Conservation (phyloP, 2,113 vertebrate species). For the Clupea harengus region DNA sequence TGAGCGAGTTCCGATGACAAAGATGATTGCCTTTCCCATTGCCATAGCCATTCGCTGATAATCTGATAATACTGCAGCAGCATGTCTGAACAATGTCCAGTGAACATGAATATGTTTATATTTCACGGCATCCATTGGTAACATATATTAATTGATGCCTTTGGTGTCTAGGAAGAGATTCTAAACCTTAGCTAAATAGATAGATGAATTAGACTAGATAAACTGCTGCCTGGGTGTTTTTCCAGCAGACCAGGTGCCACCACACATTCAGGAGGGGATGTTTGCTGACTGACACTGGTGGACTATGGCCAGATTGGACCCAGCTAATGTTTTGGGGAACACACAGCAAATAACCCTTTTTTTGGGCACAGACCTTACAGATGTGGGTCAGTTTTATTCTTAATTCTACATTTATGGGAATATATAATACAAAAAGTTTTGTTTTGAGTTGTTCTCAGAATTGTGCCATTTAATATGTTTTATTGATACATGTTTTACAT, state of each 20-base stretch:
- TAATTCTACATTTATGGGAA: neutral
- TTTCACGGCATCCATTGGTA: neutral
- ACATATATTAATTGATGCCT: neutral
- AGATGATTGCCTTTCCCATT: too few species aligned
- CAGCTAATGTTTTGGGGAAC: neutral
- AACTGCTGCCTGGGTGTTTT: neutral
- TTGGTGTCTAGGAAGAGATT: neutral
- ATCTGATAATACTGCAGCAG: neutral
- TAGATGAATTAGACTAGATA: neutral
- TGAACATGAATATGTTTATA: neutral
- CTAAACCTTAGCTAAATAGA: too few species aligned
- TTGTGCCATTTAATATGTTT: too few species aligned
- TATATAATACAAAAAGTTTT: too few species aligned
- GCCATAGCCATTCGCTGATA: neutral
- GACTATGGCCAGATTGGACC: neutral
- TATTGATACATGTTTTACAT: neutral
- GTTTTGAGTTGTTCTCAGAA: neutral
- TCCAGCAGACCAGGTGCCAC: neutral
- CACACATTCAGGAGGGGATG: neutral
- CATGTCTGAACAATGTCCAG: neutral
- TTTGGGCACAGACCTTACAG: too few species aligned
- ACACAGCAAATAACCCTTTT: neutral
- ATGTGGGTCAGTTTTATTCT: neutral
- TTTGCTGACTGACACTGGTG: neutral
- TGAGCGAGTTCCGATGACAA: too few species aligned